Evolutionary conservation across 2,888 invertebrate genomes (phyloP), one percentile per base, ranked within the genome.

Genomic region (Agapostemon virescens): DNA sequence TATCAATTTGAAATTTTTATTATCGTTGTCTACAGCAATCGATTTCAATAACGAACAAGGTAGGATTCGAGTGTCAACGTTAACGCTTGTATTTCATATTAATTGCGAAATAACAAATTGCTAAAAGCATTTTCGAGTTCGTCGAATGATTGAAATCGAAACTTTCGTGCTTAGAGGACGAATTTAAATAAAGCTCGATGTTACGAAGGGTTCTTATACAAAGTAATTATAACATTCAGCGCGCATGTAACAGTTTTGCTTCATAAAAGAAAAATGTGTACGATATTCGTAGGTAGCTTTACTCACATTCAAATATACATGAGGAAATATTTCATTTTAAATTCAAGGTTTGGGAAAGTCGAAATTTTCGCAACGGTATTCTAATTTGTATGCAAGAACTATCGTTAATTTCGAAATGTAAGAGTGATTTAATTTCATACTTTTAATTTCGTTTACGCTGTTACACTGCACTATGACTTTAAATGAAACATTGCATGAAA

Each of bases 251-350:
- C 15, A 26, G 26, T 26, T 26, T 26, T 55, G 15, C 6, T 55
- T 26, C 26, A 55, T 55, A 26, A 26, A 55, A 55, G 55, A 55
- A 55, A 55, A 55, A 55, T 55, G 26, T 55, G 55, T 55, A n/a
- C 9, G 1, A 3, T 26, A 13, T 55, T 15, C 9, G 52, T 0
- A 55, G 15, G 23, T 6, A 15, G 55, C 55, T 26, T 23, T 2
- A 0, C 2, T 15, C 2, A 26, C 7, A 55, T 55, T 15, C 26
- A 55, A 55, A 55, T 26, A 55, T 55, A 15, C 26, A 15, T 6
- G 55, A 15, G 55, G 17, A 26, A 55, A 55, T 55, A 55, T 55
- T 55, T 15, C 26, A 6, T 15, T 15, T 52, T 15, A 4, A 13
- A 23, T 23, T 13, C 13, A 13, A 55, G 5, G 5, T 55, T 15